These are phyloP conservation scores for Aphaenogaster rudis DNA, from an alignment of 1,140 invertebrate genomes.

Conservation along the genomic window DNA sequence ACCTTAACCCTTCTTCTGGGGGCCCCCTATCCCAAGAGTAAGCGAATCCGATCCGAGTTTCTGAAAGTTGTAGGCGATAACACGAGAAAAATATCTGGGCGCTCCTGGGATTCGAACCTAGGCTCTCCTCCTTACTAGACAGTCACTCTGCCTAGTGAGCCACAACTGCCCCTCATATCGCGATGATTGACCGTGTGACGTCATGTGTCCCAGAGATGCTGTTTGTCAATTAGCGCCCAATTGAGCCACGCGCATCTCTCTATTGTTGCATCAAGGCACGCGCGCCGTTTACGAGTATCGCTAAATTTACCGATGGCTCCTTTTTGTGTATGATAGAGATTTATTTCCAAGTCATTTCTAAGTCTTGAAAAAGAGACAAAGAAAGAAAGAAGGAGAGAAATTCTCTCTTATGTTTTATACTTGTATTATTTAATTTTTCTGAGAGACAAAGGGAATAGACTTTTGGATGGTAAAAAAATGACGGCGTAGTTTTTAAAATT, in stretches of 20 bases:
- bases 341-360: not conserved
- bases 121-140: too few relatives aligned
- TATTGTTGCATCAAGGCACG: conserved; percentile 61
- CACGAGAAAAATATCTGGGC: too few relatives aligned
- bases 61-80: too few relatives aligned
- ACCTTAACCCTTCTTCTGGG: too few relatives aligned
- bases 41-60: too few relatives aligned
- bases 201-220: conserved; percentile 68
- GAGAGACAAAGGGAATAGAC: not conserved
- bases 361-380: not conserved
- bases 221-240: conserved; percentile 83
- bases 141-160: too few relatives aligned
- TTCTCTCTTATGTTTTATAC: not conserved
- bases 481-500: not conserved
- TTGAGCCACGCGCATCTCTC: conserved; percentile 69
- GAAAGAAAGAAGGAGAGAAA: not conserved
- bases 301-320: conserved; percentile 16
- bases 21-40: too few relatives aligned
- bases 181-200: conserved; percentile 57
- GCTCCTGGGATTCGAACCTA: too few relatives aligned
- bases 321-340: conserved; percentile 1
- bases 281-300: conserved; percentile 52
- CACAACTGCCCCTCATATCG: not conserved
- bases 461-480: not conserved
- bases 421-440: conserved; percentile 4